phyloP scores from a whole-genome alignment of 1,140 invertebrate genomes.

The Prorops nasuta region DNA sequence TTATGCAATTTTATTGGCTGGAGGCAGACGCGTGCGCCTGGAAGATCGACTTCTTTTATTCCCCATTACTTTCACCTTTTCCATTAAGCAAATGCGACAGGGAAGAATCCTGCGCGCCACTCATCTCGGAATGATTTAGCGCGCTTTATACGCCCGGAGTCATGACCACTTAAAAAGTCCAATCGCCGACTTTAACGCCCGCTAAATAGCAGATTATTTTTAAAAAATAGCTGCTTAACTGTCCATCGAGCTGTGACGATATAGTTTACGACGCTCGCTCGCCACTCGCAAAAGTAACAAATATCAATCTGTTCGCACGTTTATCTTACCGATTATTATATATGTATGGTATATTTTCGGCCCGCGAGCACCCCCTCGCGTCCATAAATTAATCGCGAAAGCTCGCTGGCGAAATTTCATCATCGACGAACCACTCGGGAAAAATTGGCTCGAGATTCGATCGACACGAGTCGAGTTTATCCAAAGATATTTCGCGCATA shows the following conservation, averaged over 20 bases:
- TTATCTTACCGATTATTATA: not conserved
- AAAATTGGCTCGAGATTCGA: too few relatives aligned
- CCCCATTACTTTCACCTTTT: too few relatives aligned
- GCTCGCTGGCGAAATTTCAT: constrained; percentile 12
- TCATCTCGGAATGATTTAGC: constrained; percentile 17
- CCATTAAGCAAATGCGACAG: too few relatives aligned
- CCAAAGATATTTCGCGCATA: too few relatives aligned
- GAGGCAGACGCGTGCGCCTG: too few relatives aligned
- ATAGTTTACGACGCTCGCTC: constrained; percentile 4
- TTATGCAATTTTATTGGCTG: too few relatives aligned
- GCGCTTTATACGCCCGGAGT: constrained; percentile 6
- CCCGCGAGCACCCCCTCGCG: constrained; percentile 1
- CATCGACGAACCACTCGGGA: too few relatives aligned
- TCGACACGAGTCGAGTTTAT: too few relatives aligned
- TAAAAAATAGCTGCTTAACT: constrained; percentile 17
- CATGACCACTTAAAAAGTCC: constrained; percentile 15
- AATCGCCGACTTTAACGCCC: constrained; percentile 2
- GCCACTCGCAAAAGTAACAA: constrained; percentile 9
- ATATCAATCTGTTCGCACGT: constrained; percentile 12
- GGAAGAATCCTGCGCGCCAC: too few relatives aligned
- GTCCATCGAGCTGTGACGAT: not conserved
- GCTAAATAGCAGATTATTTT: constrained; percentile 15
- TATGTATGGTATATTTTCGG: too few relatives aligned
- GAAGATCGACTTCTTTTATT: too few relatives aligned
- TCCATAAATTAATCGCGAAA: constrained; percentile 7